Evolutionary conservation across 2,113 vertebrate species (phyloP), one percentile per base, ranked within the genome.

Genomic region (Gulo gulo): DNA sequence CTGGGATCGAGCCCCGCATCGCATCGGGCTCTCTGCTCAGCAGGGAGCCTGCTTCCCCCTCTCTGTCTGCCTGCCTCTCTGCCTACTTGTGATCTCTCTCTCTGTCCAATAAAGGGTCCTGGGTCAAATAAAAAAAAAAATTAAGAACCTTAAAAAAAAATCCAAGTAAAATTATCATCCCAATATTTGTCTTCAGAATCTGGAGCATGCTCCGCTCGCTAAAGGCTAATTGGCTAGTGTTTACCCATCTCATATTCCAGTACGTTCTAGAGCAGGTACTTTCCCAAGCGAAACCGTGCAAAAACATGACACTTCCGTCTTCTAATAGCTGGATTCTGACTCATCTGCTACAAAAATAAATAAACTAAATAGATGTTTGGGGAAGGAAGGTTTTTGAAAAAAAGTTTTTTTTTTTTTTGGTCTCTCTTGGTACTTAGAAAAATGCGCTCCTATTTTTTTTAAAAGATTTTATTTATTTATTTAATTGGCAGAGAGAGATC

Each of bases 181-280:
- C 59, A 91, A 85, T 92, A 65, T 78, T 80, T 47, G 55, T 42
- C 31, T 89, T 90, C 57, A 29, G 69, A 91, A 95, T 93, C 74
- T 76, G 85, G 61, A 91, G 15, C 31, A 24, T 29, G 65, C 9
- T n/a, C 4, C 0, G 0, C 42, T 83, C 92, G 1, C 47, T 88
- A 55, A 88, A 34, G 80, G 12, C 45, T 4, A 11, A 26, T n/a
- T 26, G 42, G 57, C 93, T 31, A 50, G 14, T 78, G 20, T 74
- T 79, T 88, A 69, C 86, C 47, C 71, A 18, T 57, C 74, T 26
- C 91, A 93, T 13, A 45, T 90, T 85, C 84, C 14, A 84, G 50
- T 63, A 84, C 76, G 36, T 84, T 71, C 63, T 80, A 76, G 47
- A 76, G n/a, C 13, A 69, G 29, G 7, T n/a, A 47, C 50, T 88